These are phyloP conservation scores for Etheostoma perlongum DNA, from an alignment of 2,797 vertebrate species.

Conservation along the genomic window DNA sequence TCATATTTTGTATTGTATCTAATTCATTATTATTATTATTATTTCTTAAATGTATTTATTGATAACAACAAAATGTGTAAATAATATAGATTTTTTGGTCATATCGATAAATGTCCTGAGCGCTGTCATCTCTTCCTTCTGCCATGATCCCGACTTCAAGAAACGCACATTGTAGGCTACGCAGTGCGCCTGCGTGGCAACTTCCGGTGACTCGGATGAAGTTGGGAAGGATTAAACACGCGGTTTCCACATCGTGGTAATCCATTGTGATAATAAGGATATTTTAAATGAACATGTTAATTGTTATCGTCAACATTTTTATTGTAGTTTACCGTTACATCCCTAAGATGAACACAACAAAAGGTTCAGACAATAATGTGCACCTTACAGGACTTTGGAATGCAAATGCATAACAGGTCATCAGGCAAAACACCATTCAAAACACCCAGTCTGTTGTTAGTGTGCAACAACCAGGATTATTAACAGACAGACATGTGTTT, in stretches of 20 bases:
- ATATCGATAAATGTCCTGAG: not conserved
- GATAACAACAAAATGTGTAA: not conserved
- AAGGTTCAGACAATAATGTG: constrained; percentile 41
- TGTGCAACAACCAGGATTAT: constrained; percentile 45
- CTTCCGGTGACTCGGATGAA: too few species aligned
- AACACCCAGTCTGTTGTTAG: constrained; percentile 54
- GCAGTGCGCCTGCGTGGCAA: too few species aligned
- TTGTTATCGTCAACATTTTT: too few species aligned
- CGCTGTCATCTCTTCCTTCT: too few species aligned
- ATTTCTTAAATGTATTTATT: not conserved
- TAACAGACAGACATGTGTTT: constrained; percentile 42
- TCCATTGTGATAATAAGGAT: too few species aligned
- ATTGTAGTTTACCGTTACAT: too few species aligned
- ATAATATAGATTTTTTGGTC: not conserved
- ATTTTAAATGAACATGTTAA: too few species aligned
- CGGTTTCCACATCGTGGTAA: too few species aligned
- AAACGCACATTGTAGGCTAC: too few species aligned
- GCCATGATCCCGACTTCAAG: too few species aligned
- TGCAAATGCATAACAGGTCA: constrained; percentile 59
- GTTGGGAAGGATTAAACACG: too few species aligned
- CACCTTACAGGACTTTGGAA: constrained; percentile 47
- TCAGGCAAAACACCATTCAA: constrained; percentile 58
- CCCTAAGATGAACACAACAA: constrained; percentile 29
- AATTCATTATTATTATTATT: not conserved
- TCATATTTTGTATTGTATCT: not conserved